Conservation (phyloP, 2,888 invertebrate genomes). For the Crematogaster levior region DNA sequence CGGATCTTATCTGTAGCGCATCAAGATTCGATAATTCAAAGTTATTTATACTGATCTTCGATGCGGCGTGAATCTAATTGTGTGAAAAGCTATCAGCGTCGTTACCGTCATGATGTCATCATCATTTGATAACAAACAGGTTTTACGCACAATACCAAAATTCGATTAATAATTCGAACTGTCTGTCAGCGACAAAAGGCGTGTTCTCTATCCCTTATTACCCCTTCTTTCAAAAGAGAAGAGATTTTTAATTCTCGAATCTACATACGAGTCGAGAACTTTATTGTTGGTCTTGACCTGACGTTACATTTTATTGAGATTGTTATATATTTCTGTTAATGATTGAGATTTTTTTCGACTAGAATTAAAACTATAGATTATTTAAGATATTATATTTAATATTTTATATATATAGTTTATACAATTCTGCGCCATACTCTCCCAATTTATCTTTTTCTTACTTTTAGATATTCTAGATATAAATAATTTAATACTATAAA, state of each 20-base stretch:
- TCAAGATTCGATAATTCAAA: slow-evolving; percentile 38
- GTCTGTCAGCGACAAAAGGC: slow-evolving; percentile 54
- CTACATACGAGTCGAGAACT: not conserved
- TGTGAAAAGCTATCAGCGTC: slow-evolving; percentile 73
- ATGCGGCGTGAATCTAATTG: slow-evolving; percentile 71
- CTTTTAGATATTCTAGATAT: not conserved
- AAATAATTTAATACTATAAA: slow-evolving; percentile 70
- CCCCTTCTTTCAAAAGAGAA: slow-evolving; percentile 15
- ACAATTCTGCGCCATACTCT: not conserved
- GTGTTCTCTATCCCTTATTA: not conserved
- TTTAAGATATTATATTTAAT: too few relatives aligned
- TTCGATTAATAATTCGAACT: slow-evolving; percentile 73
- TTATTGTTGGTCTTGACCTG: slow-evolving; percentile 27
- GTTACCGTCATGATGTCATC: slow-evolving; percentile 44
- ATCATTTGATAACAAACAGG: slow-evolving; percentile 70
- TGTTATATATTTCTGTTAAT: slow-evolving; percentile 13
- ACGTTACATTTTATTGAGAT: slow-evolving; percentile 61
- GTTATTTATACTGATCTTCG: slow-evolving; percentile 72
- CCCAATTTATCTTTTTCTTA: slow-evolving; percentile 62
- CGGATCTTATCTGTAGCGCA: slow-evolving; percentile 18
- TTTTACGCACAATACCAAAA: slow-evolving; percentile 76
- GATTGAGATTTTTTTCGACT: not conserved
- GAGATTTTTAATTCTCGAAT: slow-evolving; percentile 52
- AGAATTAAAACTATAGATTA: not conserved
- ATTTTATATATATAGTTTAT: not conserved